A percentile compares a stretch with the other conserved stretches of the same genome.
Evolutionary conservation across 2,797 vertebrate species (phyloP).

Genomic region (Darevskia mixta): DNA sequence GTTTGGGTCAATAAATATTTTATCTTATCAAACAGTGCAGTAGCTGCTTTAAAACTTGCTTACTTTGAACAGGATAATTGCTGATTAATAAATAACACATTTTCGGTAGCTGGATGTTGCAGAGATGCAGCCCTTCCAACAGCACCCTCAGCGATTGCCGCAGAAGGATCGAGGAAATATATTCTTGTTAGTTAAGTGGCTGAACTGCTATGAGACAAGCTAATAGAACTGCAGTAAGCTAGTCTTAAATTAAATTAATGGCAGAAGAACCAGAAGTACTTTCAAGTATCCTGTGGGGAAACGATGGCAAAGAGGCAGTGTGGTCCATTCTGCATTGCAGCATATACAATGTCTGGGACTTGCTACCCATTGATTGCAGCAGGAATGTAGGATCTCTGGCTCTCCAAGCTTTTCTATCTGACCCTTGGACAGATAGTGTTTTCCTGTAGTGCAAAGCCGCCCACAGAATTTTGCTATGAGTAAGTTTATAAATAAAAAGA

Average conservation of each 20-base stretch:
- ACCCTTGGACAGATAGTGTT: background rate
- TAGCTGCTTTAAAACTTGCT: slow-evolving; percentile 24
- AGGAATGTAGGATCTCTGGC: background rate
- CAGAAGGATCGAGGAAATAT: background rate
- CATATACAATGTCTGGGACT: background rate
- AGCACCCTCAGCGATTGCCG: background rate
- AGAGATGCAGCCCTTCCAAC: background rate
- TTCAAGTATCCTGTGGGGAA: background rate
- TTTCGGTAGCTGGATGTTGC: background rate
- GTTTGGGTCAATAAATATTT: slow-evolving; percentile 33
- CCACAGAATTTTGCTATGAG: background rate
- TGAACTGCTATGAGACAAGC: background rate
- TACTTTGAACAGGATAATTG: slow-evolving; percentile 21
- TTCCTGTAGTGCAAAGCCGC: background rate
- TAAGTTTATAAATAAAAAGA: background rate
- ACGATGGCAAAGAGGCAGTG: background rate
- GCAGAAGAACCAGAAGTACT: background rate
- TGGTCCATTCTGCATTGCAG: background rate
- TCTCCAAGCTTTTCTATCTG: too few species aligned
- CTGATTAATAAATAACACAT: slow-evolving; percentile 41
- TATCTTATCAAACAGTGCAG: slow-evolving; percentile 21
- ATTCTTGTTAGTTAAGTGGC: background rate
- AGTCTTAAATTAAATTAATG: background rate
- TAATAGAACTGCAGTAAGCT: background rate
- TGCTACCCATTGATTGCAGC: background rate